A percentile compares a stretch with the other conserved stretches of the same genome.
Conservation (phyloP, 2,888 invertebrate genomes). For the Adineta ricciae region DNA sequence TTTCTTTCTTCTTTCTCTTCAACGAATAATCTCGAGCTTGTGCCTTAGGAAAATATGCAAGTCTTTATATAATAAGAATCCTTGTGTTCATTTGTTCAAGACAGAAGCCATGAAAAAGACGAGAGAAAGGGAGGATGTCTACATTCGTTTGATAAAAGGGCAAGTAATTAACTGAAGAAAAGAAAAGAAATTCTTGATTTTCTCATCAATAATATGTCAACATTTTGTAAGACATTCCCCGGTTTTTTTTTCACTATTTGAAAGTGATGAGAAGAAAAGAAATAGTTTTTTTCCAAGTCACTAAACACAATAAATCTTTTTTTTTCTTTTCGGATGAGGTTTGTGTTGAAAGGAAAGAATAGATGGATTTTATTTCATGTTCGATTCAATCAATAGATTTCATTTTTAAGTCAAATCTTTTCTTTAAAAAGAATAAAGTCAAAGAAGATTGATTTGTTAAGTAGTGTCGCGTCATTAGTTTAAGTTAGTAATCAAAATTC, state of each 20-base stretch:
- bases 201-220: neutral
- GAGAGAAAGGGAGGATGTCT: neutral
- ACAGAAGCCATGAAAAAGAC: neutral
- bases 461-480: neutral
- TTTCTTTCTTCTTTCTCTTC: neutral
- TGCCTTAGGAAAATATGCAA: neutral
- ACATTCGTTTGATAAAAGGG: neutral
- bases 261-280: neutral
- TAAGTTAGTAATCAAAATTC: slow-evolving; percentile 4
- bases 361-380: neutral
- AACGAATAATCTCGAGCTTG: neutral
- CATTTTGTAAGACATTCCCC: neutral
- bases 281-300: neutral
- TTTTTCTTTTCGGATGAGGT: neutral
- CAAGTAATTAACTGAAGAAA: neutral
- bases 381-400: too few species aligned
- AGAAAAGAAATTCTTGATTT: neutral
- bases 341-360: neutral
- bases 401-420: too few species aligned
- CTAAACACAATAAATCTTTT: neutral
- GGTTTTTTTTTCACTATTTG: neutral
- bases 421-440: too few species aligned
- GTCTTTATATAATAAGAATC: neutral
- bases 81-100: neutral
- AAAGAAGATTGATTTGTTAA: neutral